Percentiles rank a stretch among this genome's conserved stretches.
Conservation (phyloP, 2,888 invertebrate genomes). For the Brachypalpus laphriformis region DNA sequence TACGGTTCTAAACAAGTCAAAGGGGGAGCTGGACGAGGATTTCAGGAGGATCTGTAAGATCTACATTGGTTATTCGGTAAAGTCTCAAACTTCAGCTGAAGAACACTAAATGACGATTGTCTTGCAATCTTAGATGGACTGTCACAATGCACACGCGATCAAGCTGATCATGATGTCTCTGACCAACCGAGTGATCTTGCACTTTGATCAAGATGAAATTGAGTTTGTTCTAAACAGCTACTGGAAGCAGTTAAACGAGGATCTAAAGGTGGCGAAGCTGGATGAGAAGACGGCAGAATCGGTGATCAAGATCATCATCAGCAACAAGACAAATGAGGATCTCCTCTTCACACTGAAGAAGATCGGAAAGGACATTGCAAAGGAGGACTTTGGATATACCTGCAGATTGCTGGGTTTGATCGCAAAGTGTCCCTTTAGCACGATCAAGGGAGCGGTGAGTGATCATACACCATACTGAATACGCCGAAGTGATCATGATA, state of each 20-base stretch:
- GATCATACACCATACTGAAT: not conserved
- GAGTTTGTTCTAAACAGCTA: constrained; percentile 80
- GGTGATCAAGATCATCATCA: constrained; percentile 79
- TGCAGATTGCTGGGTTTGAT: constrained; percentile 77
- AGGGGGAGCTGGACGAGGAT: constrained; percentile 77
- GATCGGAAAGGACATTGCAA: constrained; percentile 72
- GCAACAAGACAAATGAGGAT: constrained; percentile 80
- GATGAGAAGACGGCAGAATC: constrained; percentile 76
- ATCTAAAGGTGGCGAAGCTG: constrained; percentile 74
- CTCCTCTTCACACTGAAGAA: constrained; percentile 78
- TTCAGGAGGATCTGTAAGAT: constrained; percentile 81
- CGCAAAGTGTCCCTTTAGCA: constrained; percentile 79
- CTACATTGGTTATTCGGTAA: constrained; percentile 81
- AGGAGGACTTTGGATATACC: constrained; percentile 75
- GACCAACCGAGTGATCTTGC: constrained; percentile 77
- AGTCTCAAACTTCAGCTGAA: not conserved
- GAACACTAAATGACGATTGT: not conserved
- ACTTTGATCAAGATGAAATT: constrained; percentile 81
- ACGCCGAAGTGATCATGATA: not conserved
- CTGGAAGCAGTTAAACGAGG: constrained; percentile 79
- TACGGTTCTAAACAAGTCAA: constrained; percentile 64
- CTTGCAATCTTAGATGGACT: constrained; percentile 78
- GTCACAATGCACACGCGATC: constrained; percentile 78
- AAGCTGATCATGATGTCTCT: constrained; percentile 79
- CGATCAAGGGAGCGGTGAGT: constrained; percentile 80